phyloP scores from a whole-genome alignment of 2,888 invertebrate genomes.

The Diarsia dahlii region DNA sequence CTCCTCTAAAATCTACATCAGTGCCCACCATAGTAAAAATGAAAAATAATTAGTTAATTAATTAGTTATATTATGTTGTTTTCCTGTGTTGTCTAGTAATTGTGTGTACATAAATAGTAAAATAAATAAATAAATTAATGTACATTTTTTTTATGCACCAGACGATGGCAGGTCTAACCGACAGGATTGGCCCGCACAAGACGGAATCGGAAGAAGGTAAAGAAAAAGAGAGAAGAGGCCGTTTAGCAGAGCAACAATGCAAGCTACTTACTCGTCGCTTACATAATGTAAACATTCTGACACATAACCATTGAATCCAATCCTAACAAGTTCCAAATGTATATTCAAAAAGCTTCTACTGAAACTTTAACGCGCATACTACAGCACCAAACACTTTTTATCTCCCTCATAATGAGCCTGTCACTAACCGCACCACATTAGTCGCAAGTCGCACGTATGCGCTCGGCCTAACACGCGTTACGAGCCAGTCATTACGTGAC shows the following conservation, averaged over 20 bases:
- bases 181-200: not conserved
- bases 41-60: no score
- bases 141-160: not conserved
- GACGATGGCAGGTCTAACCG: not conserved
- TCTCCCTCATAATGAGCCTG: conserved; percentile 60
- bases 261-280: not conserved
- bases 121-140: no score
- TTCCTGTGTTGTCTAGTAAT: no score
- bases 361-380: not conserved
- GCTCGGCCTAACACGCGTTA: conserved; percentile 67
- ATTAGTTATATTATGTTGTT: no score
- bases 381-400: conserved; percentile 44
- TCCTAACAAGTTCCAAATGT: not conserved
- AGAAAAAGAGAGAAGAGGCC: not conserved
- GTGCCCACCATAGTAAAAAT: no score
- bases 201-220: not conserved
- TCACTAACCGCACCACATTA: conserved; percentile 65
- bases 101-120: no score
- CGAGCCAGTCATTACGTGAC: conserved; percentile 69
- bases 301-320: no score
- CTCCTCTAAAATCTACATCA: not conserved
- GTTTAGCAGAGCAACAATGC: not conserved
- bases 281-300: not conserved
- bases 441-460: conserved; percentile 61
- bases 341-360: not conserved